These are phyloP conservation scores for Drosophila kikkawai DNA, from an alignment of 1,140 invertebrate genomes.

Conservation along the genomic window DNA sequence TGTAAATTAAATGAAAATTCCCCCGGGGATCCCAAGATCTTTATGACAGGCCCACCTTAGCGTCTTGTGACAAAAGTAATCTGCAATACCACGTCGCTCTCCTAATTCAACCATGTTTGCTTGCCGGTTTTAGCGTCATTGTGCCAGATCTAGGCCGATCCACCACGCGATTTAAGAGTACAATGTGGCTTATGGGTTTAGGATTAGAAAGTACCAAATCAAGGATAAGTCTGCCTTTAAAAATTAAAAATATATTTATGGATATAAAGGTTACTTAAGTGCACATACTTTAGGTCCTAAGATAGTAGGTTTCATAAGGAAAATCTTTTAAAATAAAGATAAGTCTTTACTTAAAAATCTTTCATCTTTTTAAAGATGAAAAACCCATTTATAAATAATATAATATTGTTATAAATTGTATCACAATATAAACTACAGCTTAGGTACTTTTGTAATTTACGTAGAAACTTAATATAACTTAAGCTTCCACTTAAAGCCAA, in stretches of 20 bases:
- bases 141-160: slow-evolving; percentile 1
- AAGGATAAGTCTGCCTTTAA: background rate
- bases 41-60: slow-evolving; percentile 24
- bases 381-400: background rate
- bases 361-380: too few relatives aligned
- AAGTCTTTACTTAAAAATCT: background rate
- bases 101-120: slow-evolving; percentile 1
- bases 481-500: background rate
- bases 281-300: background rate
- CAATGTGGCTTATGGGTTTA: background rate
- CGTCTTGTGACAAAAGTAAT: slow-evolving; percentile 40
- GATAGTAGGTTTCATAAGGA: too few relatives aligned
- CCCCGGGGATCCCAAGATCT: slow-evolving; percentile 12
- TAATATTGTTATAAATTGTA: background rate
- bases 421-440: too few relatives aligned
- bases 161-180: background rate
- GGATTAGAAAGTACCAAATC: background rate
- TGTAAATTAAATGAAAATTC: slow-evolving; percentile 19
- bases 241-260: too few relatives aligned
- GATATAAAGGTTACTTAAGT: too few relatives aligned
- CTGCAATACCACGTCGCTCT: slow-evolving; percentile 3
- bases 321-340: background rate
- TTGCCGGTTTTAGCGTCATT: slow-evolving; percentile 28
- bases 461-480: background rate
- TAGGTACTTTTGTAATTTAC: background rate